Conservation (phyloP, 1,140 invertebrate species). For the Anastrepha ludens region DNA sequence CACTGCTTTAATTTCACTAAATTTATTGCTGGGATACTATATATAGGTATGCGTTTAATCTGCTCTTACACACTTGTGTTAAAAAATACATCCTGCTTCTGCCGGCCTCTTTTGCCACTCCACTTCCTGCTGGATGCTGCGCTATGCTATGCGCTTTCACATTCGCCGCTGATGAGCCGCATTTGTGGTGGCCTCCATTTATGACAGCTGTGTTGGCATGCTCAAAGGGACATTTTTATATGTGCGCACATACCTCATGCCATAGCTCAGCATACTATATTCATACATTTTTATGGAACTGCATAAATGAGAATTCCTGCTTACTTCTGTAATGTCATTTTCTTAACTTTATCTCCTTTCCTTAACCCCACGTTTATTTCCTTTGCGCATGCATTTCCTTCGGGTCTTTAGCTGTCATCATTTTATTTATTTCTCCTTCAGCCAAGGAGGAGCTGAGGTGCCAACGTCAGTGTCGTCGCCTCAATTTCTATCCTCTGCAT, state of each 20-base stretch:
- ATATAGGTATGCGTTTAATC: too few species aligned
- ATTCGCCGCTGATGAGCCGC: not conserved
- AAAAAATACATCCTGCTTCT: conserved; percentile 38
- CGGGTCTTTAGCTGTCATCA: not conserved
- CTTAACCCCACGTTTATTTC: not conserved
- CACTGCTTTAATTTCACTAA: too few species aligned
- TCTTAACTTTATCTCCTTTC: not conserved
- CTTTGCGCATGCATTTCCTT: conserved; percentile 16
- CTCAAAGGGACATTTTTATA: not conserved
- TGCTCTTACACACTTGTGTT: not conserved
- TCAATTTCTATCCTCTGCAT: conserved; percentile 27
- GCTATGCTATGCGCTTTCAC: not conserved
- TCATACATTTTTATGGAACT: not conserved
- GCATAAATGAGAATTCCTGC: not conserved
- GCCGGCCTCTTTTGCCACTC: not conserved
- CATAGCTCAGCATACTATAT: not conserved
- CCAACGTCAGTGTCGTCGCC: not conserved
- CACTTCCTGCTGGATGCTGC: not conserved
- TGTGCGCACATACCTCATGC: not conserved
- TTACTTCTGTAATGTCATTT: conserved; percentile 26
- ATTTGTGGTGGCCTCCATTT: conserved; percentile 32
- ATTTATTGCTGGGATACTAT: too few species aligned
- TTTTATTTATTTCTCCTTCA: not conserved
- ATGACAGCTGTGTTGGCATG: not conserved
- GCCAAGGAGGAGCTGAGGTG: not conserved